A percentile compares a stretch with the other conserved stretches of the same genome.
phyloP scores from a whole-genome alignment of 2,113 vertebrate genomes.

The Brachypteracias leptosomus region DNA sequence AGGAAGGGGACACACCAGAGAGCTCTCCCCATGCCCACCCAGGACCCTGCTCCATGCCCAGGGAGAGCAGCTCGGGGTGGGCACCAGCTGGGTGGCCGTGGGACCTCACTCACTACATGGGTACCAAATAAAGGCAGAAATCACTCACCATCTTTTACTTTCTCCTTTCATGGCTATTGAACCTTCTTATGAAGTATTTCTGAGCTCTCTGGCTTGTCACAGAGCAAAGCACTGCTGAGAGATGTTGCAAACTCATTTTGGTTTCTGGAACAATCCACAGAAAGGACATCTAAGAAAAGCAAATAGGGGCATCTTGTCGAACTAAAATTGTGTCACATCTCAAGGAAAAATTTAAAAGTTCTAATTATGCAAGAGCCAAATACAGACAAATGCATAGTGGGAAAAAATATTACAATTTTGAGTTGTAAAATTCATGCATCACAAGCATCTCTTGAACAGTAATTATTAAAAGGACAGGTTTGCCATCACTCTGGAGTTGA shows the following conservation, averaged over 20 bases:
- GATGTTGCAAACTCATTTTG: background rate
- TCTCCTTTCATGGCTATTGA: background rate
- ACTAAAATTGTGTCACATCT: background rate
- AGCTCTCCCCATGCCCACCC: background rate
- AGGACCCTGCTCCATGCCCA: background rate
- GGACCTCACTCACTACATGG: fast-evolving
- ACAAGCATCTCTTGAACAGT: background rate
- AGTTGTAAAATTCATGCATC: background rate
- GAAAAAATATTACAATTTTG: background rate
- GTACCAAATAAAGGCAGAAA: background rate
- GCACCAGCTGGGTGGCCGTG: background rate
- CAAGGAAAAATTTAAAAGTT: background rate
- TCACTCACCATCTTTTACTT: background rate
- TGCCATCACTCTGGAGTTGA: background rate
- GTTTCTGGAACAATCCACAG: background rate
- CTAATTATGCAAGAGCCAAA: background rate
- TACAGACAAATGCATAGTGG: background rate
- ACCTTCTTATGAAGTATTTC: background rate
- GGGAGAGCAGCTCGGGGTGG: background rate
- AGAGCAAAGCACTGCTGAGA: background rate
- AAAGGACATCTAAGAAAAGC: background rate
- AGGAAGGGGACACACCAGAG: background rate
- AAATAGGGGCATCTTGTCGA: background rate
- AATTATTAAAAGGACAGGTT: background rate
- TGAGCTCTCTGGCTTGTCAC: background rate